Base-by-base conservation (phyloP, 2,888 invertebrate genomes). In the Leptinotarsa juncta region DNA sequence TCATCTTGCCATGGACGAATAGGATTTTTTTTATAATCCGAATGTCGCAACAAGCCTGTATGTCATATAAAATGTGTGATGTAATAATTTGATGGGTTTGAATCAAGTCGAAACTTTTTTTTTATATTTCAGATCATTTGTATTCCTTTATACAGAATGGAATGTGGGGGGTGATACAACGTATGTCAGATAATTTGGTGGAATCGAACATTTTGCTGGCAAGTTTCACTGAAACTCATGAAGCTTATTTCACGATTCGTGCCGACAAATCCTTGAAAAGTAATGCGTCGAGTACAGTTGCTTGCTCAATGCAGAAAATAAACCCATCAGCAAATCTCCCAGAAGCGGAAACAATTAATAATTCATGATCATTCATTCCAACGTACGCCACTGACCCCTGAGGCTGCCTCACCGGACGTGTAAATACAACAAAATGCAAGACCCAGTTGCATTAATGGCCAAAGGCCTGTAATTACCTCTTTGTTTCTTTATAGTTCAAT, bases 401-500 rank as follows among this genome's bases (percentile, higher is more conserved):
- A 20, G 74, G 74, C 71, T 23, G 74, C 51, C 69, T 71, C 68
- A 76, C 77, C 74, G 74, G 77, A 77, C 77, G 77, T 72, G 74
- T 81, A 78, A 79, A 79, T 75, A 78, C 81, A 67, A 50, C 72
- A 72, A 77, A 76, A 78, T 79, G 76, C 79, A 79, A 83, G 82
- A 82, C 82, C 82, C 80, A 81, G 80, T 82, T 83, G 82, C 83
- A 83, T 83, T 82, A 82, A 83, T 82, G 77, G 78, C 80, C 78
- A 80, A 74, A 81, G 80, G 81, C 80, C 74, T 73, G 81, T 79
- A 83, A 83, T 83, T 83, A 80, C 77, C 79, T 81, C 82, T 82
- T 83, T 82, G 82, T 83, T 81, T 81, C 80, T 83, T 82, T 81
- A 83, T 82, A 82, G 83, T 82, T 82, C 83, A 82, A 81, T 82